phyloP scores from a whole-genome alignment of 2,888 invertebrate genomes.

The Baronia brevicornis region DNA sequence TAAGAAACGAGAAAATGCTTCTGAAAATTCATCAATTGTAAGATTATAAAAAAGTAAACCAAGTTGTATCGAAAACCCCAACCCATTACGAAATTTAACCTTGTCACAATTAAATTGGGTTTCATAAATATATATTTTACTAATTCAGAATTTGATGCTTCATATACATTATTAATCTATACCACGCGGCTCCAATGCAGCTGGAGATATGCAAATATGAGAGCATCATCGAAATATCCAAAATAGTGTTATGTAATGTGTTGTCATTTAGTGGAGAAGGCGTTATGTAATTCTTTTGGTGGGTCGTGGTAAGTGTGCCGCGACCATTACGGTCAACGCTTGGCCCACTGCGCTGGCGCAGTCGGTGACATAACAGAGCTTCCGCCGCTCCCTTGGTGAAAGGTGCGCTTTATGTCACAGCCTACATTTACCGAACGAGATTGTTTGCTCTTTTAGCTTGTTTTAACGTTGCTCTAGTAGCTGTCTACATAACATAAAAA shows the following conservation, averaged over 20 bases:
- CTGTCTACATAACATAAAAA: too few species aligned
- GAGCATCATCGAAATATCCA: conserved; percentile 36
- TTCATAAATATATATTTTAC: conserved; percentile 11
- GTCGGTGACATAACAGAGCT: conserved; percentile 65
- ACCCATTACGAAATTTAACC: conserved; percentile 7
- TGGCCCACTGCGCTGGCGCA: conserved; percentile 67
- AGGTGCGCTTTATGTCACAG: conserved; percentile 39
- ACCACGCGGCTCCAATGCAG: not conserved
- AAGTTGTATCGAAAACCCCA: not conserved
- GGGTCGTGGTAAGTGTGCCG: conserved; percentile 69
- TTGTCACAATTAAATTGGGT: conserved; percentile 11
- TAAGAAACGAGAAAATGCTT: too few species aligned
- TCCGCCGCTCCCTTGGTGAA: conserved; percentile 53
- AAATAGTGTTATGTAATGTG: conserved; percentile 52
- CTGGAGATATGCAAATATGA: conserved; percentile 23
- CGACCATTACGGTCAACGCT: conserved; percentile 62
- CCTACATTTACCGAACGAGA: conserved; percentile 14
- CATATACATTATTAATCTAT: too few species aligned
- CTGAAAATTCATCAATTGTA: too few species aligned
- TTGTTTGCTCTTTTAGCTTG: conserved; percentile 14
- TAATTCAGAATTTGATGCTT: too few species aligned
- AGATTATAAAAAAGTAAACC: too few species aligned
- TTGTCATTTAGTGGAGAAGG: conserved; percentile 52
- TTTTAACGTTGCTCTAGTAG: too few species aligned
- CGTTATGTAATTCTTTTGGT: conserved; percentile 69